Evolutionary conservation across 2,113 vertebrate species (phyloP).

Genomic region (Polypterus bichir): DNA sequence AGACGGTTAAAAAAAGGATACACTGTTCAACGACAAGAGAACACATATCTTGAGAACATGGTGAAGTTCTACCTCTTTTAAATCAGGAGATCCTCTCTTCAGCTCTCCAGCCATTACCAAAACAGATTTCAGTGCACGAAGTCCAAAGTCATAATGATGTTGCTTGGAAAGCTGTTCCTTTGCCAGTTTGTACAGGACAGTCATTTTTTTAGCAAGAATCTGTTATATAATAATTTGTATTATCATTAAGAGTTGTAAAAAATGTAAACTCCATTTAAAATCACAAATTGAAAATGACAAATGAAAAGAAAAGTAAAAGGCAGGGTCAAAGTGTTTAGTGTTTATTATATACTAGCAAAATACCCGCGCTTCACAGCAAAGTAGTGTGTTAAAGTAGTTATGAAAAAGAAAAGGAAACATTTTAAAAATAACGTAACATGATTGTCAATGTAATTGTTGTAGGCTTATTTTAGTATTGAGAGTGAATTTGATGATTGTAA

Average conservation of each 20-base stretch:
- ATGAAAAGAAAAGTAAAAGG: too few relatives aligned
- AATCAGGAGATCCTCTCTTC: constrained; percentile 75
- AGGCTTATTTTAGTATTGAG: too few relatives aligned
- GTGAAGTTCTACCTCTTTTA: constrained; percentile 61
- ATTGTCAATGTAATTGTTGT: too few relatives aligned
- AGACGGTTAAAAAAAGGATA: not conserved
- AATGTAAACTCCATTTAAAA: not conserved
- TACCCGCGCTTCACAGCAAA: too few relatives aligned
- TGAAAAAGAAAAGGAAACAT: too few relatives aligned
- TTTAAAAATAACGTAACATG: too few relatives aligned
- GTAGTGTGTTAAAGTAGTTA: too few relatives aligned
- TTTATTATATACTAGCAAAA: too few relatives aligned
- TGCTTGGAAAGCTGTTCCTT: constrained; percentile 90
- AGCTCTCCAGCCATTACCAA: constrained; percentile 91
- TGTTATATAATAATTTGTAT: constrained; percentile 23
- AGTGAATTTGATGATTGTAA: too few relatives aligned
- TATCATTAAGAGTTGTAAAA: not conserved
- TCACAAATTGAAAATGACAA: not conserved
- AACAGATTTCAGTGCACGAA: constrained; percentile 87
- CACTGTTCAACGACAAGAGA: too few relatives aligned
- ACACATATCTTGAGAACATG: too few relatives aligned
- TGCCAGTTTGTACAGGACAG: constrained; percentile 86
- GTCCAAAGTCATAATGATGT: constrained; percentile 91
- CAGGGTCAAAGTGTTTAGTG: too few relatives aligned
- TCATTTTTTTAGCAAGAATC: constrained; percentile 95